phyloP scores from a whole-genome alignment of 2,113 vertebrate species.

The Mohoua ochrocephala region DNA sequence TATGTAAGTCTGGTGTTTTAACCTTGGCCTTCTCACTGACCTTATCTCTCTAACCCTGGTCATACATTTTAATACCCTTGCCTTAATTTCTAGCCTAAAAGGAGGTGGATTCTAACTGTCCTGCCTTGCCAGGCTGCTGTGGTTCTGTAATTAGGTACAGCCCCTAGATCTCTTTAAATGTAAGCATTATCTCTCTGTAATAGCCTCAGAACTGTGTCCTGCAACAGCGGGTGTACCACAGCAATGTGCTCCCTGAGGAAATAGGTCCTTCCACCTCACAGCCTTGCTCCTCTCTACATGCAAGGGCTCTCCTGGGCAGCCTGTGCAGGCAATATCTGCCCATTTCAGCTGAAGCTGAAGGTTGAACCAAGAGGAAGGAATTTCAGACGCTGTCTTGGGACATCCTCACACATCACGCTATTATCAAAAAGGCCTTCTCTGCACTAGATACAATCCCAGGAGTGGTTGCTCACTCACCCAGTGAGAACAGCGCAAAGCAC shows the following conservation, averaged over 20 bases:
- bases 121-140: not conserved
- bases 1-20: not conserved
- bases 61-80: not conserved
- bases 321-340: not conserved
- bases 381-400: not conserved
- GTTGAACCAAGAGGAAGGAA: not conserved
- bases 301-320: not conserved
- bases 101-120: not conserved
- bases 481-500: not conserved
- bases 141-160: not conserved
- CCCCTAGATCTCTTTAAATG: not conserved
- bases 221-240: accelerated
- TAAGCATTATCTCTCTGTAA: not conserved
- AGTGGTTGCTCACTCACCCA: not conserved
- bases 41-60: not conserved
- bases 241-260: not conserved
- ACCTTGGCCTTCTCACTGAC: not conserved
- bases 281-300: not conserved
- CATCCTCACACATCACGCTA: not conserved
- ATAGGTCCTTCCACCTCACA: not conserved
- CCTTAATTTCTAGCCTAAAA: not conserved
- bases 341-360: not conserved
- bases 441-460: not conserved
- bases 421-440: not conserved
- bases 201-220: not conserved